Base-by-base conservation (phyloP, 2,113 vertebrate genomes). In the Sakesphorus luctuosus region DNA sequence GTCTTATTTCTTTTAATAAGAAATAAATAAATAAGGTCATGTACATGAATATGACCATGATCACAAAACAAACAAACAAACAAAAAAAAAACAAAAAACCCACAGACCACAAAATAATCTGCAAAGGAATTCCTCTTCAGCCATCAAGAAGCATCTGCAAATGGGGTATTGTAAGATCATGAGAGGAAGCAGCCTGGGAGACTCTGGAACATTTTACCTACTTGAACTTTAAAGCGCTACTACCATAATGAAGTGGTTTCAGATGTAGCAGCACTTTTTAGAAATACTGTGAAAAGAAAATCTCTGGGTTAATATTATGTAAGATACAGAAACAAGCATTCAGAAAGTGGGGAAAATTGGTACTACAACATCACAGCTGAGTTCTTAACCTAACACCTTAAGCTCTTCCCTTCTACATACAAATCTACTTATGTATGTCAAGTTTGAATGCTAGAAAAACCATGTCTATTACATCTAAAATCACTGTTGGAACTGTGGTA, bases 191-290 rank as follows among this genome's bases (percentile, higher is more conserved):
- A 61, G 77, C 40, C 46, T 79, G 23, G 50, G 40, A 94, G 46
- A 67, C 28, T 69, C 31, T 74, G 76, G 77, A 89, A 92, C 72
- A 89, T 74, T 94, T 91, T 78, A 85, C 73, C 33, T 83, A 33
- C 61, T 82, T 85, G 65, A 85, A 91, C 31, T 59, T 46, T 74
- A 78, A 93, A 69, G 46, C 10, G 31, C 29, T 50, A n/a, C 23
- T 71, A 50, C 15, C 29, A 40, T 81, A 76, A 84, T 80, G 46
- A 94, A 53, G 52, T 84, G 82, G 76, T 87, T 71, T 85, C 82
- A 80, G 68, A 80, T 66, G 68, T 76, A 26, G 53, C 31, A 93
- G 5, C 33, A 44, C 24, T 76, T 91, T 69, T 47, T 50, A 46
- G n/a, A 62, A 62, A 18, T 18, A 72, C 38, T 46, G 44, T 44